Conservation (phyloP, 2,888 invertebrate genomes). For the Noctua janthina region DNA sequence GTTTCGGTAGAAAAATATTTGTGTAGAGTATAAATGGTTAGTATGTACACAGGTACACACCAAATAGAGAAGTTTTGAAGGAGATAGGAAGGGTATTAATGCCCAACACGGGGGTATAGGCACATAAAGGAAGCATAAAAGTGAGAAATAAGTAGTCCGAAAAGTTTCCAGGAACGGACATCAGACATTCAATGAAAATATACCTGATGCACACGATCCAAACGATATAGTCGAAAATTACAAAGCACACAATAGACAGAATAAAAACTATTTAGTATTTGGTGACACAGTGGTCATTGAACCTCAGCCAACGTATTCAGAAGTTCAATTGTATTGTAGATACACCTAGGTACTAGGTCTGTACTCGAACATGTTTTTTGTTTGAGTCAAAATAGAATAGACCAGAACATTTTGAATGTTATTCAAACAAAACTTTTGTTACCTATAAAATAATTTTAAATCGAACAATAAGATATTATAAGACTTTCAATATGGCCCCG, state of each 20-base stretch:
- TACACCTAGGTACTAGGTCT: neutral
- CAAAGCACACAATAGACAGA: constrained; percentile 12
- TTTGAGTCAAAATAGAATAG: constrained; percentile 32
- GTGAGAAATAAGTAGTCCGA: neutral
- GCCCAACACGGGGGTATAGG: neutral
- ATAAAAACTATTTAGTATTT: constrained; percentile 15
- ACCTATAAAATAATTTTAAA: constrained; percentile 17
- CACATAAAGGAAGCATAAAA: neutral
- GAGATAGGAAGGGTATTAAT: neutral
- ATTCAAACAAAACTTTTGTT: neutral
- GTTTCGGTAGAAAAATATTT: neutral
- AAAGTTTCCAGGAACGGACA: neutral
- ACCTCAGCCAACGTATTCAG: constrained; percentile 11
- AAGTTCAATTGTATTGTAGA: constrained; percentile 11
- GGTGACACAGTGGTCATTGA: constrained; percentile 16
- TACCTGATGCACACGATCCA: neutral
- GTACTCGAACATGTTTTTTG: constrained; percentile 29
- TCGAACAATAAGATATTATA: constrained; percentile 8
- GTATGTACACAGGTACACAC: neutral
- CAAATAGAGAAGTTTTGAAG: neutral
- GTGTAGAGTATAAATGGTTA: neutral
- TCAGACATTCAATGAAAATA: neutral
- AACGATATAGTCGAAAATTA: constrained; percentile 18
- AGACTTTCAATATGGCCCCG: neutral
- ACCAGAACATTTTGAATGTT: neutral